Evolutionary conservation across 2,797 vertebrate genomes (phyloP), one percentile per base, ranked within the genome.

Genomic region (Crenichthys baileyi): DNA sequence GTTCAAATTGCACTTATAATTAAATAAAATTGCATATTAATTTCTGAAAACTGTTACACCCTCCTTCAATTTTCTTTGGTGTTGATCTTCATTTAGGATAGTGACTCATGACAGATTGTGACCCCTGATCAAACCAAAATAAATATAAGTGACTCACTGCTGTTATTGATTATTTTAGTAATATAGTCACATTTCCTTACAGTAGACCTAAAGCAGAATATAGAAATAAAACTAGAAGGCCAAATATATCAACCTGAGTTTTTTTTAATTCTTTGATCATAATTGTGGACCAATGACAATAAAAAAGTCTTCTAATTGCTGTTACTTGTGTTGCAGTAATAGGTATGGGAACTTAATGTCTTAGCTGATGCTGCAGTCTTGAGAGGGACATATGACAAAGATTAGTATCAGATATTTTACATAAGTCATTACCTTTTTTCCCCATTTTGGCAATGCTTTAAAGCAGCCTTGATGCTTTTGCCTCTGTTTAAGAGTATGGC

Each of bases 281-380:
- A 61, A 18, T 61, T 31, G 13, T 61, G 15, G 26, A 18, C 26
- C 60, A 31, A 5, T 31, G n/a, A 31, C 29, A 61, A 61, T 29
- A 60, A 58, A 60, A 61, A 50, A 3, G 58, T 29, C 13, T 61
- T 18, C 2, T 31, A 31, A 60, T 29, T 36, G 63, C 26, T 82
- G 36, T 85, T 79, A 79, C 78, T 65, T 9, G 36, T 65, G 61
- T 65, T 20, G 53, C 53, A 22, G 53, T 85, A 72, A 71, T 51
- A 53, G 80, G 31, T 39, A 76, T 13, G 13, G 76, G 71, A 60
- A 84, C 78, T 68, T 2, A 73, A 61, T 58, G 0, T 48, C 74
- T 48, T 39, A 29, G 53, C 53, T 65, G 3, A 65, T 36, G 18
- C 31, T 65, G 9, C 31, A 65, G 36, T 24, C 36, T 12, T 67